These are phyloP conservation scores for Bombus balteatus DNA, from an alignment of 1,140 invertebrate genomes.

Conservation along the genomic window DNA sequence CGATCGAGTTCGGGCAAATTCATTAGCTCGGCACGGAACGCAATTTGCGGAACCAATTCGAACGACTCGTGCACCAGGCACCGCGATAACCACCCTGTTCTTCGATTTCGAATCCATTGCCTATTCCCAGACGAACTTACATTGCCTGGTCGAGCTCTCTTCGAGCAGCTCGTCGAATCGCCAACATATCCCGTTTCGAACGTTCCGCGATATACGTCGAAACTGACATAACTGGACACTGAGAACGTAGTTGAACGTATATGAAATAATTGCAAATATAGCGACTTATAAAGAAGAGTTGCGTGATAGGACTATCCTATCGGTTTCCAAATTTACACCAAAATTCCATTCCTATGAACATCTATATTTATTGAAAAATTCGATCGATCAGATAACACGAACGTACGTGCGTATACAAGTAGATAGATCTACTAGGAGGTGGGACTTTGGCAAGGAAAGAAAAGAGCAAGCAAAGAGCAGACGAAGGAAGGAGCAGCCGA, in stretches of 20 bases:
- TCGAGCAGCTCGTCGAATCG: background rate
- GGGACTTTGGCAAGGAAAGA: background rate
- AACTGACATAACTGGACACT: too few relatives aligned
- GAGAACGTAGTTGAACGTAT: too few relatives aligned
- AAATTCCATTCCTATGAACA: background rate
- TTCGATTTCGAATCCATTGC: background rate
- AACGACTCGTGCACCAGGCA: slow-evolving; percentile 13
- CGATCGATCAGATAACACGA: background rate
- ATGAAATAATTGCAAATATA: too few relatives aligned
- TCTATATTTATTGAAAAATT: background rate
- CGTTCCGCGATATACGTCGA: background rate
- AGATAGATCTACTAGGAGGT: background rate
- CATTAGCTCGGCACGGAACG: slow-evolving; percentile 1
- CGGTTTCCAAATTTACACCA: too few relatives aligned
- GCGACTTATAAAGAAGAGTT: too few relatives aligned
- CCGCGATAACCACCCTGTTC: slow-evolving; percentile 9
- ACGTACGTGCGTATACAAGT: background rate
- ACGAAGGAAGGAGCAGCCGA: slow-evolving; percentile 20
- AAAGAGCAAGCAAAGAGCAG: slow-evolving; percentile 6
- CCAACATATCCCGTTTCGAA: background rate
- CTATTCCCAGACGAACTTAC: background rate
- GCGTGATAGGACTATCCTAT: too few relatives aligned
- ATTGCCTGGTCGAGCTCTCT: background rate
- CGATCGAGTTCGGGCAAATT: slow-evolving; percentile 21
- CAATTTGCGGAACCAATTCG: slow-evolving; percentile 11